Conservation (phyloP, 2,113 vertebrate genomes). For the Corapipo altera region DNA sequence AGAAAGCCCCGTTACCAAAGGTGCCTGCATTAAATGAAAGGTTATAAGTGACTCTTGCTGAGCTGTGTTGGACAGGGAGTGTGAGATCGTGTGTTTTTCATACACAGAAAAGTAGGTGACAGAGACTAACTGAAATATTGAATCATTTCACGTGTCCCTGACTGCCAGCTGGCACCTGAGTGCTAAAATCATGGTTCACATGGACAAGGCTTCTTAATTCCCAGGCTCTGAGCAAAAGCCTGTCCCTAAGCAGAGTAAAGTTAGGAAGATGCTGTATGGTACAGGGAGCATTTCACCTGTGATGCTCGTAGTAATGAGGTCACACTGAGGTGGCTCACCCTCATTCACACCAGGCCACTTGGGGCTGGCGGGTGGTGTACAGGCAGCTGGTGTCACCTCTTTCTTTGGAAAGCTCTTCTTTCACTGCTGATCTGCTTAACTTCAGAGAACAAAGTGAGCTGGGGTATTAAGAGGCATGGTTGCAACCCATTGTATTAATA, state of each 20-base stretch:
- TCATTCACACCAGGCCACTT: background rate
- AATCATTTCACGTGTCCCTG: background rate
- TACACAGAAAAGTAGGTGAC: background rate
- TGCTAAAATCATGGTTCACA: background rate
- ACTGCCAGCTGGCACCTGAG: background rate
- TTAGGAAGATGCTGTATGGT: background rate
- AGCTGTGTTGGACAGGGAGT: background rate
- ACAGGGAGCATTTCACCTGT: background rate
- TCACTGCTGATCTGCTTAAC: background rate
- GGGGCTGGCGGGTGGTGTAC: background rate
- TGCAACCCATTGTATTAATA: background rate
- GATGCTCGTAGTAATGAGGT: rapidly evolving
- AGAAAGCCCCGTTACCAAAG: background rate
- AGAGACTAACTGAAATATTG: background rate
- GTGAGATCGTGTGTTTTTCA: rapidly evolving
- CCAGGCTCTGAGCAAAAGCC: background rate
- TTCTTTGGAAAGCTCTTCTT: background rate
- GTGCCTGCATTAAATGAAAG: background rate
- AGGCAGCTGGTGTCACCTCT: background rate
- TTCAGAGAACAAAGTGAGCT: background rate
- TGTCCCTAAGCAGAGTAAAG: background rate
- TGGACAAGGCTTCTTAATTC: background rate
- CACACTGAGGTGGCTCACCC: background rate
- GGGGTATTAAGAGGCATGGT: background rate
- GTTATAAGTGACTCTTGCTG: background rate